Evolutionary conservation across 2,888 invertebrate genomes (phyloP).

Genomic region (Lapara coniferarum): DNA sequence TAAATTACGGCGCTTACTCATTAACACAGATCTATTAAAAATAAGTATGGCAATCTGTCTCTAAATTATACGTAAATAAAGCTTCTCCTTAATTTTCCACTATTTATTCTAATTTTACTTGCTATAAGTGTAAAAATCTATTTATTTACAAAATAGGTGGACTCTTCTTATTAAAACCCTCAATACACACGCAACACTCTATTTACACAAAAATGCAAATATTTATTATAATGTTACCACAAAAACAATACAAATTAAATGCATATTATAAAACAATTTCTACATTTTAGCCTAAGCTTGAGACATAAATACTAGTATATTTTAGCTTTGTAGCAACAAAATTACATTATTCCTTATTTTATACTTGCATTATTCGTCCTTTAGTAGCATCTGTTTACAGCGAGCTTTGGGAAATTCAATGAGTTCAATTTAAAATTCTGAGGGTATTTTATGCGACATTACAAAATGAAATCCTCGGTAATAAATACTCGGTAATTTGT

Average conservation of each 20-base stretch:
- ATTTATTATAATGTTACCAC: conserved; percentile 28
- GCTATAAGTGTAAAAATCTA: conserved; percentile 77
- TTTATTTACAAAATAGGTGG: conserved; percentile 83
- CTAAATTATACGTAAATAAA: conserved; percentile 74
- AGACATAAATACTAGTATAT: conserved; percentile 1
- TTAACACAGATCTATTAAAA: conserved; percentile 27
- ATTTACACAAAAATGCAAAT: conserved; percentile 52
- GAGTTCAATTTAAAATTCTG: not conserved
- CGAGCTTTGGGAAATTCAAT: not conserved
- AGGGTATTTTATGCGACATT: not conserved
- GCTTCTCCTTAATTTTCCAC: conserved; percentile 67
- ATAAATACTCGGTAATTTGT: not conserved
- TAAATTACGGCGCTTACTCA: conserved; percentile 26
- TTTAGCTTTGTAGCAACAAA: not conserved
- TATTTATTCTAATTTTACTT: conserved; percentile 55
- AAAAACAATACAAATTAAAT: conserved; percentile 7
- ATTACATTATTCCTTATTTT: not conserved
- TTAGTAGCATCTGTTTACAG: not conserved
- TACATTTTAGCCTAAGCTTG: conserved; percentile 10
- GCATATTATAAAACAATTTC: not conserved
- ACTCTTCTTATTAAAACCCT: conserved; percentile 77
- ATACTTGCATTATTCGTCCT: not conserved
- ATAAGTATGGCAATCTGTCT: conserved; percentile 71
- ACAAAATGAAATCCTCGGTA: not conserved
- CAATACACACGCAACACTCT: conserved; percentile 71